Evolutionary conservation across 1,140 invertebrate species (phyloP), one percentile per base, ranked within the genome.

Genomic region (Procambarus clarkii): DNA sequence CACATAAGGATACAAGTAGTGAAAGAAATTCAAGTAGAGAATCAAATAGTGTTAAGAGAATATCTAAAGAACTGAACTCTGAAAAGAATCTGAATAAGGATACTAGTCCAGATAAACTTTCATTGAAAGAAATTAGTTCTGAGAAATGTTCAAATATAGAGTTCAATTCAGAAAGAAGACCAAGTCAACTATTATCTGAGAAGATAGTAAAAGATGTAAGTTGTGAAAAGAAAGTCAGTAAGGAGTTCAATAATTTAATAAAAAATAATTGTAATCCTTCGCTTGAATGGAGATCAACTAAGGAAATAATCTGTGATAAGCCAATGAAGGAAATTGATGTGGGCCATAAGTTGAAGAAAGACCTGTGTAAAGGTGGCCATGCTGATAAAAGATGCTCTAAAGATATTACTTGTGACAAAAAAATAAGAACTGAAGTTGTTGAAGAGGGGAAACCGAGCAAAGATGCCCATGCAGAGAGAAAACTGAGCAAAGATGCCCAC

Each of bases 161-260:
- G 13, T 54, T 3, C 9, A 34, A 15, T 34, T n/a, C 80, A 11
- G 48, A 50, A 54, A 82, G 34, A 34, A 50, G n/a, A 60, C 48
- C 13, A 21, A 87, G 9, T 44, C 60, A 79, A 45, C 5, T 50
- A 34, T 24, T 45, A 50, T 64, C 34, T 18, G 85, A 87, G 45
- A 87, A 78, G 85, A 81, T 8, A n/a, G 44, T 21, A 11, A 89
- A 89, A 60, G 87, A 89, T 24, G 64, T 45, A 15, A 71, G 21
- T 15, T 54, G 18, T 77, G 87, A 89, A 81, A 89, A 89, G 87
- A 82, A 76, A 58, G 21, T 46, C 11, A 89, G n/a, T 82, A 82
- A 89, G 15, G 80, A 83, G 44, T 13, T 1, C 9, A 58, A 79
- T 87, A 78, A 87, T 60, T 9, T 74, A 18, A 77, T 11, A 21